phyloP scores from a whole-genome alignment of 2,113 vertebrate genomes.

The Cottus gobio region DNA sequence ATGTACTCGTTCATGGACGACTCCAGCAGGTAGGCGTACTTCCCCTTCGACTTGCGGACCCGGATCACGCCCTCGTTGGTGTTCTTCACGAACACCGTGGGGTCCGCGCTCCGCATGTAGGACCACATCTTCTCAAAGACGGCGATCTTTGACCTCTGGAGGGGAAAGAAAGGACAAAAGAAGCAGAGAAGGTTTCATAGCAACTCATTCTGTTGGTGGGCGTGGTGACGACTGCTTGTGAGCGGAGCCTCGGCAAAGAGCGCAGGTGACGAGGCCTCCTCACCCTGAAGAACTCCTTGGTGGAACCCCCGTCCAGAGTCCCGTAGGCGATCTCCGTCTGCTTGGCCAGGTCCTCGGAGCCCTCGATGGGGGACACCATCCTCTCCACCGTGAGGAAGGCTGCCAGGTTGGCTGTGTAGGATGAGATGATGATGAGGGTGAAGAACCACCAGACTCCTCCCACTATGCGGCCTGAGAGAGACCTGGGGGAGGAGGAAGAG shows the following conservation, averaged over 20 bases:
- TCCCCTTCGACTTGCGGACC: constrained; percentile 96
- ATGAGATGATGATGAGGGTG: constrained; percentile 99
- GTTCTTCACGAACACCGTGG: constrained; percentile 94
- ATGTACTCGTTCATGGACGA: constrained; percentile 99
- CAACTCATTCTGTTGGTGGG: too few relatives aligned
- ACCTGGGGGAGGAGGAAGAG: constrained; percentile 46
- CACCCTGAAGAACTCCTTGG: constrained; percentile 98
- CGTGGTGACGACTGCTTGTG: neutral
- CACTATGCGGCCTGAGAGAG: constrained; percentile 88
- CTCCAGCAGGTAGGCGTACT: constrained; percentile 97
- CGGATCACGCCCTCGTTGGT: constrained; percentile 94
- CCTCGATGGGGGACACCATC: constrained; percentile 98
- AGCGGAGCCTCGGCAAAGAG: neutral
- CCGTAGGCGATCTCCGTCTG: constrained; percentile 98
- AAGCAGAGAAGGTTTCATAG: neutral
- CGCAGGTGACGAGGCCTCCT: constrained; percentile 1
- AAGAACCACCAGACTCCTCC: constrained; percentile 99
- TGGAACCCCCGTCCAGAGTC: constrained; percentile 95
- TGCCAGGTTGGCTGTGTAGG: constrained; percentile 98
- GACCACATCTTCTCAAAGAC: constrained; percentile 99
- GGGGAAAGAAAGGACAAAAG: neutral
- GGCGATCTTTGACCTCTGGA: constrained; percentile 95
- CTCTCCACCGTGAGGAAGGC: constrained; percentile 98
- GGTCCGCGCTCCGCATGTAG: constrained; percentile 97
- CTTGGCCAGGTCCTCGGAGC: constrained; percentile 96